Conservation (phyloP, 2,113 vertebrate genomes). For the Hippocampus barbouri region DNA sequence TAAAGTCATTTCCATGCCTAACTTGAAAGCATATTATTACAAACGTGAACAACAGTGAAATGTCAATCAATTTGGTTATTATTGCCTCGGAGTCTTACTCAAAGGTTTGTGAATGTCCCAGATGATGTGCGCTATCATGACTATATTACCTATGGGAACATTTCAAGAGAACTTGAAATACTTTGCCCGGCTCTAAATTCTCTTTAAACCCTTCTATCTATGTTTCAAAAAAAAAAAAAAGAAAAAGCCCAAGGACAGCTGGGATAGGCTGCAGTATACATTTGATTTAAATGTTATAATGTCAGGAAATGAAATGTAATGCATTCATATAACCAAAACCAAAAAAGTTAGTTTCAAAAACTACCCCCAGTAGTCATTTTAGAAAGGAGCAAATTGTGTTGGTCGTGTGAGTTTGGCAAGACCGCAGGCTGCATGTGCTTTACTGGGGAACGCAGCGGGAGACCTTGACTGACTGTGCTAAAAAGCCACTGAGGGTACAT, state of each 20-base stretch:
- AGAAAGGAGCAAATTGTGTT: not conserved
- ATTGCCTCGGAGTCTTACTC: constrained; percentile 49
- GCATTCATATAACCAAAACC: constrained; percentile 1
- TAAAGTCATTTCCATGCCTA: constrained; percentile 64
- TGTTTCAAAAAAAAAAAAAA: not conserved
- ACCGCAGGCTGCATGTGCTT: constrained; percentile 44
- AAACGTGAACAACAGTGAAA: constrained; percentile 62
- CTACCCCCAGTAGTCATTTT: not conserved
- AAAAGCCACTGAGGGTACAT: constrained; percentile 47
- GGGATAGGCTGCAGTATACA: too few relatives aligned
- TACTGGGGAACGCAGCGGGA: constrained; percentile 21
- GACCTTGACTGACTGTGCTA: constrained; percentile 58
- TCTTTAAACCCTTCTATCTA: not conserved
- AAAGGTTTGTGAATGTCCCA: constrained; percentile 29
- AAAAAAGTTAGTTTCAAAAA: not conserved
- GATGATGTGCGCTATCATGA: constrained; percentile 36
- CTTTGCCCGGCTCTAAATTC: not conserved
- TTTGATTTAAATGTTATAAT: too few relatives aligned
- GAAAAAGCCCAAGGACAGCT: too few relatives aligned
- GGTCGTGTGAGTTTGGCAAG: constrained; percentile 13
- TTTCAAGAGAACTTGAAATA: not conserved
- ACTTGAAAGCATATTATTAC: constrained; percentile 69
- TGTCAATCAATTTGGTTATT: constrained; percentile 63
- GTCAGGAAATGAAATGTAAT: too few relatives aligned
- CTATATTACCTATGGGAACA: constrained; percentile 32